These are phyloP conservation scores for Chiloscyllium plagiosum DNA, from an alignment of 2,113 vertebrate genomes.

Conservation along the genomic window DNA sequence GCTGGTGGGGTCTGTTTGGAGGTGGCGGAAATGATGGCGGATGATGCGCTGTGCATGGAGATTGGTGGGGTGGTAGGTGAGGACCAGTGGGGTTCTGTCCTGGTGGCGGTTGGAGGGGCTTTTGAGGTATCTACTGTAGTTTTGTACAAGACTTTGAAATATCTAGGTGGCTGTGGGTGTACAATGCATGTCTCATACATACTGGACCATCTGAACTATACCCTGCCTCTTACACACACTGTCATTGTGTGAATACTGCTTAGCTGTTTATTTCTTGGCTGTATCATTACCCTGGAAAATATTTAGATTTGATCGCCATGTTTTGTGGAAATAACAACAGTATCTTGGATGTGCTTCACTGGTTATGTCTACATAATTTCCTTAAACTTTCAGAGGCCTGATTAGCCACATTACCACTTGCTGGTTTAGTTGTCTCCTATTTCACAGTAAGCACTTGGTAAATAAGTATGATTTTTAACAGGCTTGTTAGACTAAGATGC, in stretches of 20 bases:
- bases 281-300: background rate
- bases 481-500: background rate
- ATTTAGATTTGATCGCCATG: background rate
- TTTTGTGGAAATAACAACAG: background rate
- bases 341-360: background rate
- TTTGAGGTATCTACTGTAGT: too few relatives aligned
- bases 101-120: too few relatives aligned
- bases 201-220: too few relatives aligned
- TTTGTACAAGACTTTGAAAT: too few relatives aligned
- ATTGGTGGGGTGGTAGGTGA: too few relatives aligned
- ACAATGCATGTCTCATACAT: background rate
- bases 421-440: background rate
- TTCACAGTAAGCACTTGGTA: background rate
- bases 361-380: background rate
- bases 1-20: too few relatives aligned
- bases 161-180: too few relatives aligned
- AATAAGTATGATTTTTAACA: background rate
- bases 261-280: background rate
- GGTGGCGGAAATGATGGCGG: too few relatives aligned
- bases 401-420: background rate
- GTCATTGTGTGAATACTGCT: background rate
- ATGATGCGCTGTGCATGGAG: too few relatives aligned
- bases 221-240: background rate
- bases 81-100: too few relatives aligned
- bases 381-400: background rate